phyloP scores from a whole-genome alignment of 2,113 vertebrate species.

The Oryzias curvinotus region DNA sequence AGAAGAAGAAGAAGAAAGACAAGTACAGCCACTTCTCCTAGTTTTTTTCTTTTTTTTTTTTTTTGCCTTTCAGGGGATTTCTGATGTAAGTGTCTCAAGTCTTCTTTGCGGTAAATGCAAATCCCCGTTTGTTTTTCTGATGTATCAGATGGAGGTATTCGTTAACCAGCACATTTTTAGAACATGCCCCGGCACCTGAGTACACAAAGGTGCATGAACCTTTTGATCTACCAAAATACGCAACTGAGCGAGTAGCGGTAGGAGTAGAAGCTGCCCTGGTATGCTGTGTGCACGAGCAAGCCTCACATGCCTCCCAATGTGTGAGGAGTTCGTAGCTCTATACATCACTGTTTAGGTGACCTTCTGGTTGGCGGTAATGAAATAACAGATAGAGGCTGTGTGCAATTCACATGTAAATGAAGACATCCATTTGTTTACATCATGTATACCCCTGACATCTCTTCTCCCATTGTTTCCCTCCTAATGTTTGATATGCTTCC shows the following conservation, averaged over 20 bases:
- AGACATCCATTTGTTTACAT: constrained; percentile 56
- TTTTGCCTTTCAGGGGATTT: constrained; percentile 42
- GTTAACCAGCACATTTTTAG: constrained; percentile 62
- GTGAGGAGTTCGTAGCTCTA: constrained; percentile 1
- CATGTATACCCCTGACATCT: constrained; percentile 28
- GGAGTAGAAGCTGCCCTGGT: constrained; percentile 23
- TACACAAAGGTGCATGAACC: constrained; percentile 48
- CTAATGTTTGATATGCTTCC: constrained; percentile 56
- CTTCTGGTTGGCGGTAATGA: constrained; percentile 51
- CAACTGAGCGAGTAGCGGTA: constrained; percentile 60
- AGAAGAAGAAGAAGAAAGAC: constrained; percentile 24
- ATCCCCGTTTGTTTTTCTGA: constrained; percentile 50
- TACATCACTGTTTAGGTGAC: constrained; percentile 51
- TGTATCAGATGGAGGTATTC: constrained; percentile 33
- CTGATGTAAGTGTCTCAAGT: constrained; percentile 59
- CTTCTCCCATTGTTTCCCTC: constrained; percentile 43
- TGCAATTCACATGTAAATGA: constrained; percentile 66
- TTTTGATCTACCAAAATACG: constrained; percentile 62
- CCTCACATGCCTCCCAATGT: not conserved
- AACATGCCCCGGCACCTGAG: constrained; percentile 35
- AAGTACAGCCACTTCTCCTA: constrained; percentile 15
- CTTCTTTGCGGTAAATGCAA: constrained; percentile 34
- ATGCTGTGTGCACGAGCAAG: not conserved
- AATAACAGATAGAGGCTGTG: constrained; percentile 32
- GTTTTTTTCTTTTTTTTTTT: not conserved